Evolutionary conservation across 2,888 invertebrate species (phyloP), one percentile per base, ranked within the genome.

Genomic region (Drosophila stalkeri): DNA sequence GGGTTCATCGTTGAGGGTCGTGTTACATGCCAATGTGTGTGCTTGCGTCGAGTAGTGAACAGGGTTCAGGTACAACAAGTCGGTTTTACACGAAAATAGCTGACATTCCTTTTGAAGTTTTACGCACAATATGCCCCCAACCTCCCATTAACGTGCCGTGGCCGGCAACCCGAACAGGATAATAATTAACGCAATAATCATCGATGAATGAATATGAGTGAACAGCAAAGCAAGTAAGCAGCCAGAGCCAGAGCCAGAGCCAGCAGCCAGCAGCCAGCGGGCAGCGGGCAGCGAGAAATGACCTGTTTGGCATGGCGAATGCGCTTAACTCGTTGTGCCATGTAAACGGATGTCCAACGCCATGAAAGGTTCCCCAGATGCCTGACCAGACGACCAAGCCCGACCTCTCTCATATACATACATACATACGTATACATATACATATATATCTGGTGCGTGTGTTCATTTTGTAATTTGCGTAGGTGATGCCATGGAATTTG

Each of bases 401-500:
- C 41, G 52, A 59, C 20, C 56, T 39, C 39, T 37, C 27, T 12
- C 12, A 44, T 11, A 20, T 61, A 55, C 71, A 33, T 60, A 47
- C 4, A 16, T 27, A 47, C 27, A 49, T 33, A 49, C 12, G 11
- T 31, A 49, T 27, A 47, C n/a, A 27, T 31, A 27, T 16, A 16
- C 27, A 16, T 47, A 8, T 71, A 47, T 75, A 27, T 72, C 56
- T 61, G 68, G 65, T 84, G 86, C 86, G 86, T 86, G 86, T 86
- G 86, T 76, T 86, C 85, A 86, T 89, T 86, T 84, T 80, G 86
- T 82, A 86, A 86, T 86, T 85, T 86, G 86, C 89, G 89, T 89
- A 88, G 86, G 87, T 89, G 89, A 83, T 90, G 88, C 88, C 81
- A 81, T 89, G 90, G 92, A 91, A 91, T 91, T 91, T 91, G 90